phyloP scores from a whole-genome alignment of 2,113 vertebrate genomes.

The Rhabdornis inornatus region DNA sequence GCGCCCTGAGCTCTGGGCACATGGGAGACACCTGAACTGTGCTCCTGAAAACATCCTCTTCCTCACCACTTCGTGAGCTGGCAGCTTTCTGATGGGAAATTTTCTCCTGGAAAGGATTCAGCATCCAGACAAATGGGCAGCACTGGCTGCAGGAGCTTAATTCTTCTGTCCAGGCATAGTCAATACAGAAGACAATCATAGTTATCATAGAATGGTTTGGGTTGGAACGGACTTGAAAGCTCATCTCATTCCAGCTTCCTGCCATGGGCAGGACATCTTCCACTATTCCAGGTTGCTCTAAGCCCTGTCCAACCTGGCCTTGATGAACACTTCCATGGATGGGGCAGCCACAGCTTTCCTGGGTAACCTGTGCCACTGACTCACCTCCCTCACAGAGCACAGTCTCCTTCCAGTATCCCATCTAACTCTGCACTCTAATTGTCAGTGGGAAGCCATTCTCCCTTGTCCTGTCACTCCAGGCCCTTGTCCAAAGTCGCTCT shows the following conservation, averaged over 20 bases:
- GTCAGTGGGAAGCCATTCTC: background rate
- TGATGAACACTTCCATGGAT: background rate
- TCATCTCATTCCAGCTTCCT: background rate
- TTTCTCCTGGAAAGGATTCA: background rate
- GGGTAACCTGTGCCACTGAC: background rate
- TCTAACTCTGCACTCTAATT: background rate
- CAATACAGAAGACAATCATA: background rate
- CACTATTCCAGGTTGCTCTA: background rate
- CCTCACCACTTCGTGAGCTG: accelerated
- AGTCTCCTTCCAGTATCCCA: background rate
- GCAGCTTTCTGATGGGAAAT: accelerated
- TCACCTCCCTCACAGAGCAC: background rate
- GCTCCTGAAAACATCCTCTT: background rate
- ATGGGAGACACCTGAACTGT: background rate
- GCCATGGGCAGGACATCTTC: background rate
- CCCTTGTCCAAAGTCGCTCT: background rate
- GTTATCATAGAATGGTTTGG: background rate
- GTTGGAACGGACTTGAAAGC: background rate
- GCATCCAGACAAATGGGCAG: background rate
- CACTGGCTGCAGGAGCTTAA: background rate
- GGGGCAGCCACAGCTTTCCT: background rate
- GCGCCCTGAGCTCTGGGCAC: background rate
- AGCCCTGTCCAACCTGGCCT: background rate
- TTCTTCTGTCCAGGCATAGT: background rate
- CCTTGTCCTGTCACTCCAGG: background rate